Conservation (phyloP, 2,113 vertebrate species). For the Sorex araneus region DNA sequence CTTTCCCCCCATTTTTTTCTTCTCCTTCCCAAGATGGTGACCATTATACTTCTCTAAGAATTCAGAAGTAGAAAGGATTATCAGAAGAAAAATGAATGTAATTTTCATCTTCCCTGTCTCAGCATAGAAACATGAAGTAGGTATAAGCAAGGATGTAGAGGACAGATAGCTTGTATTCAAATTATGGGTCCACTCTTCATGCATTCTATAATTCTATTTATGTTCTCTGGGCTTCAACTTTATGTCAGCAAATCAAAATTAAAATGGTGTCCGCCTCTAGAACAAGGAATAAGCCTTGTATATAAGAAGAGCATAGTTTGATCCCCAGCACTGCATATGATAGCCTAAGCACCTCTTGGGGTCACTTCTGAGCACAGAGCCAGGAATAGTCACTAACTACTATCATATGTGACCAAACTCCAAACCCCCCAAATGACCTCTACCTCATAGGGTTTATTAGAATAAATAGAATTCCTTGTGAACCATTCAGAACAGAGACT, state of each 20-base stretch:
- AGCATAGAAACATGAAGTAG: neutral
- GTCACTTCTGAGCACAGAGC: too few relatives aligned
- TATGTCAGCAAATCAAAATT: neutral
- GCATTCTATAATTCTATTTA: neutral
- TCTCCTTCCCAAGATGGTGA: neutral
- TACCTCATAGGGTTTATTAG: neutral
- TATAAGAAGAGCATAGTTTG: too few relatives aligned
- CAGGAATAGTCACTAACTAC: too few relatives aligned
- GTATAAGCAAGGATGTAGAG: neutral
- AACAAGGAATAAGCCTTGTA: too few relatives aligned
- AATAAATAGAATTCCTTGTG: neutral
- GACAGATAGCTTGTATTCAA: neutral
- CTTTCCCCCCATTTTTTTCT: neutral
- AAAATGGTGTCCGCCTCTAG: neutral
- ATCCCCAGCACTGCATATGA: too few relatives aligned
- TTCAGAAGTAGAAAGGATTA: neutral
- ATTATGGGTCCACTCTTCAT: neutral
- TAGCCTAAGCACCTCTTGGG: too few relatives aligned
- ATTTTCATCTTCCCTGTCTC: constrained; percentile 1
- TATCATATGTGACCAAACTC: too few relatives aligned
- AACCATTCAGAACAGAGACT: neutral
- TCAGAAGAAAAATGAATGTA: neutral
- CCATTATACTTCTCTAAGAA: neutral
- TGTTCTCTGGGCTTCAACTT: neutral
- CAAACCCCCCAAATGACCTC: too few relatives aligned